Conservation (phyloP, 2,797 vertebrate genomes). For the Notoglanidium macrostoma region DNA sequence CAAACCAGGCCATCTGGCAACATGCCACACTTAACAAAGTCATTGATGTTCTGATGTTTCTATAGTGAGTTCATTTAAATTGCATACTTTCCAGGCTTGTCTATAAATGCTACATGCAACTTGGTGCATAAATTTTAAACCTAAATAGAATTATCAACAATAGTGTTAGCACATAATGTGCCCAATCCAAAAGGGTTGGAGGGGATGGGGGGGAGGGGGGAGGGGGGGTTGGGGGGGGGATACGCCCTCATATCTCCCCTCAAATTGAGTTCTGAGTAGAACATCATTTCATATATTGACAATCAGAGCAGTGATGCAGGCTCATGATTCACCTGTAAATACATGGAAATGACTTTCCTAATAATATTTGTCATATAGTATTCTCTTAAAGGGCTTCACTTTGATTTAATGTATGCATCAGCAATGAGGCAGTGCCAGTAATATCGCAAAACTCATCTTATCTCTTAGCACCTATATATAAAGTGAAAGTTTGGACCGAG, state of each 20-base stretch:
- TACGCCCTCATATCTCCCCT: neutral
- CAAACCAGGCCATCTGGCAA: neutral
- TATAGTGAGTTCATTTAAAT: neutral
- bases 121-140: neutral
- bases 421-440: slow-evolving; percentile 28
- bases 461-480: slow-evolving; percentile 42
- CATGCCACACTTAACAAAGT: neutral
- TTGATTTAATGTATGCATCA: slow-evolving; percentile 40
- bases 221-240: too few species aligned
- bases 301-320: slow-evolving; percentile 4
- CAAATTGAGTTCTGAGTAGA: slow-evolving; percentile 5
- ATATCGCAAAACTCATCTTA: slow-evolving; percentile 39
- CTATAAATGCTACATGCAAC: neutral
- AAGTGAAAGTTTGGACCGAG: slow-evolving; percentile 1
- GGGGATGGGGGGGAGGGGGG: too few species aligned
- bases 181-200: neutral
- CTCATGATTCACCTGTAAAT: slow-evolving; percentile 15
- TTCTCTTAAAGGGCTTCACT: slow-evolving; percentile 22
- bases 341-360: slow-evolving; percentile 18
- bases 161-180: neutral
- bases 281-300: slow-evolving; percentile 2
- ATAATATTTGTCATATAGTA: slow-evolving; percentile 25
- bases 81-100: neutral
- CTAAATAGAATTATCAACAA: neutral
- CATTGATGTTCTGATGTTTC: neutral